Conservation (phyloP, 2,113 vertebrate genomes). For the Mustela lutreola region DNA sequence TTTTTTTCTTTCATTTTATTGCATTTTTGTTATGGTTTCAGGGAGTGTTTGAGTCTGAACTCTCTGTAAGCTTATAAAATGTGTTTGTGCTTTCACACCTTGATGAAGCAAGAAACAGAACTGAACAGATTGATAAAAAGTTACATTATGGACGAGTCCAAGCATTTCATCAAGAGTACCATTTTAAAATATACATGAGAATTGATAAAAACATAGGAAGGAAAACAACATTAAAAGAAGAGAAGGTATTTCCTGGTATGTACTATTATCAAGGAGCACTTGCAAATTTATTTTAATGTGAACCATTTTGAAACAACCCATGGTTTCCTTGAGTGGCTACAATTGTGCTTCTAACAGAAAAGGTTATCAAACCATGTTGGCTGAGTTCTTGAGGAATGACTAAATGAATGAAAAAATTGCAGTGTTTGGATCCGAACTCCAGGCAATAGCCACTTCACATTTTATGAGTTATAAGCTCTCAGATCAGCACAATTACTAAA, state of each 20-base stretch:
- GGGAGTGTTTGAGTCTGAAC: background rate
- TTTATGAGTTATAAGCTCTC: background rate
- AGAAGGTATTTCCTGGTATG: background rate
- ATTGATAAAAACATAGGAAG: background rate
- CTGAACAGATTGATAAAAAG: background rate
- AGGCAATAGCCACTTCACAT: background rate
- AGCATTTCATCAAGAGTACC: background rate
- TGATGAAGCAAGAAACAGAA: background rate
- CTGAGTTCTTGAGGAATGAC: background rate
- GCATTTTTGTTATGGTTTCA: slow-evolving; percentile 42
- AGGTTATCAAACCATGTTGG: background rate
- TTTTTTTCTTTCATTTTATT: slow-evolving; percentile 31
- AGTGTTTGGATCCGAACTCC: background rate
- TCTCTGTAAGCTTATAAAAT: background rate
- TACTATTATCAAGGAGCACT: background rate
- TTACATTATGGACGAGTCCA: background rate
- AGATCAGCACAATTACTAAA: background rate
- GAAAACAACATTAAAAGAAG: background rate
- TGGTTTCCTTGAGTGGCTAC: background rate
- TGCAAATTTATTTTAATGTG: background rate
- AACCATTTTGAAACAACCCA: background rate
- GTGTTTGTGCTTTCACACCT: background rate
- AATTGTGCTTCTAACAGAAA: background rate
- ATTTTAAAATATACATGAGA: background rate
- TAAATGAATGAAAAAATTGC: background rate